Evolutionary conservation across 1,140 invertebrate species (phyloP), one percentile per base, ranked within the genome.

Genomic region (Microvelia longipes): DNA sequence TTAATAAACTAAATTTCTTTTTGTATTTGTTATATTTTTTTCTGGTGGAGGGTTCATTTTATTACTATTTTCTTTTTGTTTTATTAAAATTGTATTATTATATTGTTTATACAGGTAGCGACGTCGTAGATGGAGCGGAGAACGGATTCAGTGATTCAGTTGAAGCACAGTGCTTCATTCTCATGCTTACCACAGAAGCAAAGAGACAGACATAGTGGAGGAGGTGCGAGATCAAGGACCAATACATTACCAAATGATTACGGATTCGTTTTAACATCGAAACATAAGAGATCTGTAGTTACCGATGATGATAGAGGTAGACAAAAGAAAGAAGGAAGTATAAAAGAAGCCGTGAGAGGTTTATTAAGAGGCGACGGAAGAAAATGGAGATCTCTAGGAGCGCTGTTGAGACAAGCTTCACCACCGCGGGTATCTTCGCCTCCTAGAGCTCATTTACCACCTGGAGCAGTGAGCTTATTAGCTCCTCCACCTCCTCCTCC

Each of bases 111-210:
- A 67, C 26, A 28, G 66, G 66, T 28, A 29, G 29, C 26, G 28
- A 29, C 27, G 15, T 26, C 24, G 5, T 28, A 67, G 66, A 68
- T 68, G 35, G 35, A 68, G 28, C 29, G 28, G 24, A 1, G 30
- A 29, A 25, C 29, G 1, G 24, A 28, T 24, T 15, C 28, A 27
- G 11, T 24, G 67, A n/a, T 29, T 29, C 35, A 68, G 68, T 26
- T 68, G 68, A 26, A 30, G 24, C 68, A 68, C 60, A 27, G 2
- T 19, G 29, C 68, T 14, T 68, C 68, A 14, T 68, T 68, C 68
- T 29, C 27, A 1, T 69, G 68, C 62, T 28, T 69, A 0, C 60
- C 35, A 1, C 61, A 63, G 1, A 2, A 29, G 25, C 60, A 50
- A 1, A 19, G 1, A 1, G 24, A 24, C 19, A 61, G 25, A 26